Conservation (phyloP, 2,113 vertebrate genomes). For the Psilopogon haemacephalus region DNA sequence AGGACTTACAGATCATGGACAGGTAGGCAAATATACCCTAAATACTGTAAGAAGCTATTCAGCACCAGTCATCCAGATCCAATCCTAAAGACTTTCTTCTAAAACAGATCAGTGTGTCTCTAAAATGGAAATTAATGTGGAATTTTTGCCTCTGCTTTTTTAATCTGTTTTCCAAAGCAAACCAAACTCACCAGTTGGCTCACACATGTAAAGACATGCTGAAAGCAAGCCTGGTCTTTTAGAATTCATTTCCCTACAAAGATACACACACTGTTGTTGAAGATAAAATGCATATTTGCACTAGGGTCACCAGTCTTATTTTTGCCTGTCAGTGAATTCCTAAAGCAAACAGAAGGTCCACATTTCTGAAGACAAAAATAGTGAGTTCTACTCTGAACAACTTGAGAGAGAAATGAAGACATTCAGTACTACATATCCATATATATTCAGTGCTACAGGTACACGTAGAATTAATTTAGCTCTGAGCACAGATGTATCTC, state of each 20-base stretch:
- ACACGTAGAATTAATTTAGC: not conserved
- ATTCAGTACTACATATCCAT: not conserved
- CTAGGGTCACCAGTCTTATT: not conserved
- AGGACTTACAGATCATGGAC: not conserved
- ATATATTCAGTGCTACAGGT: not conserved
- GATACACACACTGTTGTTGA: not conserved
- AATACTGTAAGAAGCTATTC: not conserved
- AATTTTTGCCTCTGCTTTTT: not conserved
- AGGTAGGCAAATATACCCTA: not conserved
- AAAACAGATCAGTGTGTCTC: not conserved
- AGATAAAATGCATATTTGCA: not conserved
- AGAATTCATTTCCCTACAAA: not conserved
- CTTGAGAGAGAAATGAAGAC: not conserved
- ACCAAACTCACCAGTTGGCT: accelerated
- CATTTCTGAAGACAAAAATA: not conserved
- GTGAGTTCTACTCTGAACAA: not conserved
- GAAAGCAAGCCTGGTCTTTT: not conserved
- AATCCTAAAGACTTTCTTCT: not conserved
- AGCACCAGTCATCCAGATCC: not conserved
- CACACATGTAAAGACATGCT: not conserved
- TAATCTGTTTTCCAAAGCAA: not conserved
- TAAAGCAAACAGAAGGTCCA: not conserved
- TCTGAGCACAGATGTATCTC: not conserved
- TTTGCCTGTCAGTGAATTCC: not conserved
- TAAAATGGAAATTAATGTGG: not conserved